A percentile compares a stretch with the other conserved stretches of the same genome.
Evolutionary conservation across 2,888 invertebrate species (phyloP).

Genomic region (Mystacides longicornis): DNA sequence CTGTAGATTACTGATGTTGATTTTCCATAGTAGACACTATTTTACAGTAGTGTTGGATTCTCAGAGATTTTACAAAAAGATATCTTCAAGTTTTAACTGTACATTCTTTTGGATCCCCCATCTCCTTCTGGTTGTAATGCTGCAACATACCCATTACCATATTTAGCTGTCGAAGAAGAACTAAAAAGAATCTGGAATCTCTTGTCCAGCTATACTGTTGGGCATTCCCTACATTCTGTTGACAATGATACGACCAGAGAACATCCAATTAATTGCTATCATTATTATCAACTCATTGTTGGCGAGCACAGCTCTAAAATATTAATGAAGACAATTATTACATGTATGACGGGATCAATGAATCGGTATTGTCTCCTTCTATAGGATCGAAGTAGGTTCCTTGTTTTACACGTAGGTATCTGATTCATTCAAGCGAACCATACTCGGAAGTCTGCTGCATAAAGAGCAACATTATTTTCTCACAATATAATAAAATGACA

Average conservation of each 20-base stretch:
- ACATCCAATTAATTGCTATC: slow-evolving; percentile 1
- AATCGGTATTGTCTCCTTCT: background rate
- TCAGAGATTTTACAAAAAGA: background rate
- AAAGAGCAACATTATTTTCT: no score
- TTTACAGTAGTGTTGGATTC: no score
- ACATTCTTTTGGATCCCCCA: no score
- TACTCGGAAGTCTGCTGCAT: no score
- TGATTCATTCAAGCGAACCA: background rate
- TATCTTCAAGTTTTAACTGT: no score
- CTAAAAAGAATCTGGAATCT: background rate
- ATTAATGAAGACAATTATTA: slow-evolving; percentile 1
- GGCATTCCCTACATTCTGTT: background rate
- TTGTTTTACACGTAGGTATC: no score
- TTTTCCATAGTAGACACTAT: no score
- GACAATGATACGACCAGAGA: background rate
- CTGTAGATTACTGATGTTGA: no score
- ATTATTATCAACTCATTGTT: slow-evolving; percentile 1
- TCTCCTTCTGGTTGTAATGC: background rate
- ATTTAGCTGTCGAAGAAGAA: background rate
- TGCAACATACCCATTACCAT: background rate
- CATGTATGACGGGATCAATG: background rate
- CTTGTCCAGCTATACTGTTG: background rate
- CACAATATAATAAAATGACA: no score
- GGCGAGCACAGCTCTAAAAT: background rate
- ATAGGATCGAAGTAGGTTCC: no score